A percentile compares a stretch with the other conserved stretches of the same genome.
Evolutionary conservation across 1,140 invertebrate genomes (phyloP).

Genomic region (Chrysoperla carnea): DNA sequence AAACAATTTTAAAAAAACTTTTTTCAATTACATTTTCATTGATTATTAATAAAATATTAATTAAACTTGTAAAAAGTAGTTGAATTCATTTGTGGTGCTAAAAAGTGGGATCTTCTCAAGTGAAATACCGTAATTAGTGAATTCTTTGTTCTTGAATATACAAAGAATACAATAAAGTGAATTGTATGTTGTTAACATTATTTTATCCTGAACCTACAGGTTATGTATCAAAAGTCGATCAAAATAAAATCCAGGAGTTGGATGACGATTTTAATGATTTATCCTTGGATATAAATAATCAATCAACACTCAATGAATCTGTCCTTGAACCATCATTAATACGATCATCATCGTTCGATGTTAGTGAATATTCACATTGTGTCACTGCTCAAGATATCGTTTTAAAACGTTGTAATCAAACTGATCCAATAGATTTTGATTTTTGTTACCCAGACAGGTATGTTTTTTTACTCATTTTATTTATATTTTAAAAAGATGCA

Average conservation of each 20-base stretch:
- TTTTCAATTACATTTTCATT: too few species aligned
- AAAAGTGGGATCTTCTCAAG: too few species aligned
- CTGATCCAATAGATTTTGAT: constrained; percentile 35
- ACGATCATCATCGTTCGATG: background rate
- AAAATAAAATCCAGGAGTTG: background rate
- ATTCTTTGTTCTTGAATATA: too few species aligned
- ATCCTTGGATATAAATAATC: constrained; percentile 4
- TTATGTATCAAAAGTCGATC: constrained; percentile 2
- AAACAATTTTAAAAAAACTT: too few species aligned
- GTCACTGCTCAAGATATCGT: constrained; percentile 33
- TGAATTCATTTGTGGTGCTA: too few species aligned
- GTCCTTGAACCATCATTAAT: background rate
- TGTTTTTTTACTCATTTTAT: constrained; percentile 17
- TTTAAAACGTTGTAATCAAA: constrained; percentile 41
- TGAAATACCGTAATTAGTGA: too few species aligned
- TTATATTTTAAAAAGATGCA: background rate
- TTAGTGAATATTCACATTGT: constrained; percentile 3
- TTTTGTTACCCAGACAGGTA: constrained; percentile 39
- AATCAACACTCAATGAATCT: background rate
- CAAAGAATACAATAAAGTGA: background rate
- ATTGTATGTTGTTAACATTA: constrained; percentile 1
- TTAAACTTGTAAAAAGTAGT: too few species aligned
- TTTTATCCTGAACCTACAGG: background rate
- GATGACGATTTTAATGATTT: constrained; percentile 6
- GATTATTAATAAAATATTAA: too few species aligned